Percentiles rank a stretch among this genome's conserved stretches.
phyloP scores from a whole-genome alignment of 2,113 vertebrate species.

The Chionodraco myersi region DNA sequence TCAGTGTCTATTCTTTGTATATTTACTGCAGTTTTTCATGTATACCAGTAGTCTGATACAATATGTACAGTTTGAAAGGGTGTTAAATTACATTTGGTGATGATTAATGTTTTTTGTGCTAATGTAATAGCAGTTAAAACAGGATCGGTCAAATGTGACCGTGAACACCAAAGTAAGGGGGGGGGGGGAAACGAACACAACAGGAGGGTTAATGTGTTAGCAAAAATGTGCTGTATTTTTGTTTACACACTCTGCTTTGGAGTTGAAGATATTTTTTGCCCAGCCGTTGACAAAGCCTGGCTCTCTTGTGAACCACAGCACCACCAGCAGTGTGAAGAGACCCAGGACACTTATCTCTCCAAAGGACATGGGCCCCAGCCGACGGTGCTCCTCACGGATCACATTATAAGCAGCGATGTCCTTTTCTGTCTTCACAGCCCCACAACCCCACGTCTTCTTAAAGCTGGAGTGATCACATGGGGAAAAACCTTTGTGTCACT shows the following conservation, averaged over 20 bases:
- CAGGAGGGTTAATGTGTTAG: too few relatives aligned
- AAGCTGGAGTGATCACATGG: constrained; percentile 79
- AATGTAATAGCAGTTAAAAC: too few relatives aligned
- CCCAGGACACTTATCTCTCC: constrained; percentile 91
- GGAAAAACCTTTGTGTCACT: constrained; percentile 36
- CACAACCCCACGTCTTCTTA: constrained; percentile 88
- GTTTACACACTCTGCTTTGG: constrained; percentile 85
- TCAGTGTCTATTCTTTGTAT: too few relatives aligned
- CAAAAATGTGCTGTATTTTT: neutral
- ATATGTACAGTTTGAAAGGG: too few relatives aligned
- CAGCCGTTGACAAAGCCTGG: constrained; percentile 94
- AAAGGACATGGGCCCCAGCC: constrained; percentile 90
- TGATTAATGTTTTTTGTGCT: too few relatives aligned
- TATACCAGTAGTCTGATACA: too few relatives aligned
- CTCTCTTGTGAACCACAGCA: constrained; percentile 94
- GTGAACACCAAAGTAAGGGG: too few relatives aligned
- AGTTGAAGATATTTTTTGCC: constrained; percentile 86
- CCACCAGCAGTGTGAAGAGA: constrained; percentile 88
- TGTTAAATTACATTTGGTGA: too few relatives aligned
- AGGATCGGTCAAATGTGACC: too few relatives aligned
- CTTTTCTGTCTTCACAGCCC: constrained; percentile 78
- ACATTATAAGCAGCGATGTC: constrained; percentile 86
- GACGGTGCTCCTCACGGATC: constrained; percentile 87
- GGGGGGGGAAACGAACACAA: too few relatives aligned
- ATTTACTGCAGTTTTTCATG: too few relatives aligned